Percentiles rank a stretch among this genome's conserved stretches.
Conservation (phyloP, 2,888 invertebrate species). For the Nebria salina region DNA sequence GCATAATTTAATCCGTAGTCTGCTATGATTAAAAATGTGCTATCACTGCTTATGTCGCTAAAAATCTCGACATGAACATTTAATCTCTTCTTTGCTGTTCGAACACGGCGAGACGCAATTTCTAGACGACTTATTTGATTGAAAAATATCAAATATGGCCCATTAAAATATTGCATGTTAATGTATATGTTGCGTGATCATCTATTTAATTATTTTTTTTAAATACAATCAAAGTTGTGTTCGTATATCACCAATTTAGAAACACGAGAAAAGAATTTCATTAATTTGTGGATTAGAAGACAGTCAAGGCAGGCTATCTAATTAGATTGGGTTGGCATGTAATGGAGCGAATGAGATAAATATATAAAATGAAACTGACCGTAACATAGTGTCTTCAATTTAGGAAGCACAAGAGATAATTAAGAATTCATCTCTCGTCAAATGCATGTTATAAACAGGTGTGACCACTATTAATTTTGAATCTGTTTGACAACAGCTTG, state of each 20-base stretch:
- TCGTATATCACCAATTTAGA: neutral
- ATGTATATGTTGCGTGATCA: neutral
- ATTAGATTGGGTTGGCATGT: neutral
- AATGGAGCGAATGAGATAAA: neutral
- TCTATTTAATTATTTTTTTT: neutral
- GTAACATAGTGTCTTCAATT: neutral
- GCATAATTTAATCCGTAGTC: no score
- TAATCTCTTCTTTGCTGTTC: neutral
- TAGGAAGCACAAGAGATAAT: neutral
- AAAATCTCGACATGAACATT: neutral
- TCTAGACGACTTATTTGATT: neutral
- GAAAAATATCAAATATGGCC: no score
- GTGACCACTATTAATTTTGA: neutral
- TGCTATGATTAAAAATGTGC: no score
- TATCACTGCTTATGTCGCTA: no score
- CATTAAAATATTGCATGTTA: neutral
- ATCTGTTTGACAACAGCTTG: neutral
- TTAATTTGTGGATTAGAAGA: neutral
- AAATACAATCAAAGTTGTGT: neutral
- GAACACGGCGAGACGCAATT: neutral
- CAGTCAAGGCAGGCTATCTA: neutral
- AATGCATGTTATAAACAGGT: neutral
- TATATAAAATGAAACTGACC: neutral
- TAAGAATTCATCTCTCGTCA: neutral
- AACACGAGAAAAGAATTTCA: neutral